Conservation (phyloP, 2,113 vertebrate species). For the Chinchilla lanigera region DNA sequence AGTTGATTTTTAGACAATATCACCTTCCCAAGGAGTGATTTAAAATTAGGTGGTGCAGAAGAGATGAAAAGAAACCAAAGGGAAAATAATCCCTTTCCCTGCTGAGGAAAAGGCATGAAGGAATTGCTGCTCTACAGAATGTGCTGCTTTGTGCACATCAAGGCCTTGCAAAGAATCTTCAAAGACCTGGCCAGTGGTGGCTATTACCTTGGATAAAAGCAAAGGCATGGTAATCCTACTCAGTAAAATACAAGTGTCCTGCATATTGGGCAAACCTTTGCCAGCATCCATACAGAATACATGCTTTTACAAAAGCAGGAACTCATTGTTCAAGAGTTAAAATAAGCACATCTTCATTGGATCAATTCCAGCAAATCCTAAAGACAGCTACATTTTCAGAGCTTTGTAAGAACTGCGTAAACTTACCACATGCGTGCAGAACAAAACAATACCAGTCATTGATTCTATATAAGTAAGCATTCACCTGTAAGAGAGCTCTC, state of each 20-base stretch:
- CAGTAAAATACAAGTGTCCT: neutral
- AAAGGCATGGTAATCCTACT: neutral
- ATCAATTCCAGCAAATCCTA: slow-evolving; percentile 32
- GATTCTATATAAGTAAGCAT: neutral
- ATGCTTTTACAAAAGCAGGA: neutral
- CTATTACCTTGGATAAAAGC: neutral
- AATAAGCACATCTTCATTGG: neutral
- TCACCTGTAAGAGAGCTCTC: neutral
- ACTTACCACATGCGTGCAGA: neutral
- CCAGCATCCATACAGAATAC: neutral
- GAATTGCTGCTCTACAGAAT: neutral
- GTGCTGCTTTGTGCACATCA: neutral
- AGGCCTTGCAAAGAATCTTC: neutral
- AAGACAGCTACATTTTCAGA: neutral
- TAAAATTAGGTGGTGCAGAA: slow-evolving; percentile 47
- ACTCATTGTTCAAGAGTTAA: slow-evolving; percentile 1
- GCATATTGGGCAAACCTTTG: neutral
- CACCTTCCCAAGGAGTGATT: slow-evolving; percentile 24
- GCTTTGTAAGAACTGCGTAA: neutral
- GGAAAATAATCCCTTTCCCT: neutral
- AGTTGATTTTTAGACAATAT: neutral
- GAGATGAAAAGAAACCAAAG: neutral
- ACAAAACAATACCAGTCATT: neutral
- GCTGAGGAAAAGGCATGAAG: neutral
- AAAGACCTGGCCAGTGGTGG: neutral